These are phyloP conservation scores for Cybosia mesomella DNA, from an alignment of 2,888 invertebrate species.

Conservation along the genomic window DNA sequence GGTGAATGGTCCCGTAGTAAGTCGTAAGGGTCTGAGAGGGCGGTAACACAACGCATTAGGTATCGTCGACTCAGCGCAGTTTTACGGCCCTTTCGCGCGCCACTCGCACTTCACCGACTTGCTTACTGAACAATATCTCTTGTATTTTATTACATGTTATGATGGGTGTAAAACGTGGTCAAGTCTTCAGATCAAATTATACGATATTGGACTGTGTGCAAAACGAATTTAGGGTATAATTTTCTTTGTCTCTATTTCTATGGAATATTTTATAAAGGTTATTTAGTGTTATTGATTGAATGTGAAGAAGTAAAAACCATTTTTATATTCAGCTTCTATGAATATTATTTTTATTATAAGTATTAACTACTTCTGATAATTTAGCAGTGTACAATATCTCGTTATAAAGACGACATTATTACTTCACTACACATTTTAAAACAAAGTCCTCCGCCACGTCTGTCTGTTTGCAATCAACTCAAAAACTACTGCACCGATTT, in stretches of 20 bases:
- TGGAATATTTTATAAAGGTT: not conserved
- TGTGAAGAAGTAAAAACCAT: not conserved
- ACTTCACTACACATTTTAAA: too few species aligned
- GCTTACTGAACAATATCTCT: conserved; percentile 34
- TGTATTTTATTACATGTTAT: conserved; percentile 45
- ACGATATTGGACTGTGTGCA: conserved; percentile 7
- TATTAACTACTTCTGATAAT: not conserved
- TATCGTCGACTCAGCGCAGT: conserved; percentile 27
- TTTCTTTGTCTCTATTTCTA: conserved; percentile 1
- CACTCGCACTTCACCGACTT: conserved; percentile 20
- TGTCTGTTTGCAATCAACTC: too few species aligned
- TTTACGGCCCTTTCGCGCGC: conserved; percentile 40
- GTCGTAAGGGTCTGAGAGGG: conserved; percentile 13
- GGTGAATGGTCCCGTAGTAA: conserved; percentile 29
- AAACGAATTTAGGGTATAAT: not conserved
- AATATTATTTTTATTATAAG: not conserved
- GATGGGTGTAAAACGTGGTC: conserved; percentile 13
- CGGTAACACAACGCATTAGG: conserved; percentile 13
- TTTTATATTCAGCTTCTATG: not conserved
- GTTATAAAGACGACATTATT: not conserved
- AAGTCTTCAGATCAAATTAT: not conserved
- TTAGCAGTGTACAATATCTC: not conserved
- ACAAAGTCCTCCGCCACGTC: too few species aligned
- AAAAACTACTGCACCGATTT: too few species aligned
- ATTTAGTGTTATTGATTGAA: not conserved